These are phyloP conservation scores for Tetheella fluctuosa DNA, from an alignment of 2,888 invertebrate species.

Conservation along the genomic window DNA sequence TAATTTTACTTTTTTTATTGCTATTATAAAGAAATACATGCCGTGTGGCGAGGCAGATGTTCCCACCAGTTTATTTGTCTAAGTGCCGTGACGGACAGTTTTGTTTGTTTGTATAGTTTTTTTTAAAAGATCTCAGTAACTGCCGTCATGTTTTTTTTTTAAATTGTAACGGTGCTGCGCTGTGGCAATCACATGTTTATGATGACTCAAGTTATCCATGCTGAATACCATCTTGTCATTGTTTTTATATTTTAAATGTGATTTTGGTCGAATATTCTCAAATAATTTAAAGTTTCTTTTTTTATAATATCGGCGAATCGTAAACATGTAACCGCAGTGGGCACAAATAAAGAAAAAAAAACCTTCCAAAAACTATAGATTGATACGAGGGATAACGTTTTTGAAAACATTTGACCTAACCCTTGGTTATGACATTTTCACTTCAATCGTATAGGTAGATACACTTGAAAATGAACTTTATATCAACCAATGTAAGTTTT, in stretches of 20 bases:
- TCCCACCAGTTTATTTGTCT: constrained; percentile 75
- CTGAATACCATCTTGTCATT: not conserved
- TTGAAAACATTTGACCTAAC: constrained; percentile 22
- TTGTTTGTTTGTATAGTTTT: constrained; percentile 61
- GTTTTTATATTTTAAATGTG: too few relatives aligned
- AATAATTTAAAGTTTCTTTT: not conserved
- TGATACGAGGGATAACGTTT: constrained; percentile 31
- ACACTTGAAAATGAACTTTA: not conserved
- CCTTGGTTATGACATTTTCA: constrained; percentile 4
- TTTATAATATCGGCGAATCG: not conserved
- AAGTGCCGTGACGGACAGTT: constrained; percentile 65
- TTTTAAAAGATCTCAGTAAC: constrained; percentile 71
- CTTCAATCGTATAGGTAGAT: not conserved
- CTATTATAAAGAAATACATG: constrained; percentile 71
- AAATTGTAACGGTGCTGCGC: constrained; percentile 39
- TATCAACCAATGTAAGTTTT: not conserved
- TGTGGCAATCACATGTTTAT: constrained; percentile 37
- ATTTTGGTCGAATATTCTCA: too few relatives aligned
- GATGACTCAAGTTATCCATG: not conserved
- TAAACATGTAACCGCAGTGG: constrained; percentile 30
- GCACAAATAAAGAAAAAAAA: constrained; percentile 38
- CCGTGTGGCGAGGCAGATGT: constrained; percentile 74
- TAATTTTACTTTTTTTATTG: constrained; percentile 55
- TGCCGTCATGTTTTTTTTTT: constrained; percentile 58
- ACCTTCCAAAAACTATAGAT: constrained; percentile 43